Evolutionary conservation across 2,113 vertebrate species (phyloP).

Genomic region (Pandion haliaetus): DNA sequence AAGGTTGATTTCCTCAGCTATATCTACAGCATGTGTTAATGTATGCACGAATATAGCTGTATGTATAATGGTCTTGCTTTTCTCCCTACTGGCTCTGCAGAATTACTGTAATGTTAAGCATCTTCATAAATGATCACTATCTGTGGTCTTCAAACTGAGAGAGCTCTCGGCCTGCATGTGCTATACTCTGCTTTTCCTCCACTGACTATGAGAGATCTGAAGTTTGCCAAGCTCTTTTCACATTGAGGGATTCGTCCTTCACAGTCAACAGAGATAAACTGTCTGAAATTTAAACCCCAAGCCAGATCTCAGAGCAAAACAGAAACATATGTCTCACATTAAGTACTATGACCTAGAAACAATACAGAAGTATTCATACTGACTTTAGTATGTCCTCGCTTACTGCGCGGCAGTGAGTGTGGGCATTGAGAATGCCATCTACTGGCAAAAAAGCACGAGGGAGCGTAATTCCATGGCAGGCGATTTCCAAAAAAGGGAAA

Average conservation of each 20-base stretch:
- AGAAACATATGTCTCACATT: background rate
- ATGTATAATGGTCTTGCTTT: background rate
- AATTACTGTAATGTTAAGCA: background rate
- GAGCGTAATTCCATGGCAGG: background rate
- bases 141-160: background rate
- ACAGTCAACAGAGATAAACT: background rate
- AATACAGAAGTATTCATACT: background rate
- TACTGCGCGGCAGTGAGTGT: background rate
- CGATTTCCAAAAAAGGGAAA: background rate
- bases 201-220: background rate
- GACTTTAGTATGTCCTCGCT: background rate
- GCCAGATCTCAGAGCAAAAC: background rate
- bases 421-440: constrained; percentile 54
- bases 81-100: background rate
- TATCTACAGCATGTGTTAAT: background rate
- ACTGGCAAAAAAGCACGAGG: background rate
- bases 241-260: background rate
- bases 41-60: background rate
- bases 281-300: background rate
- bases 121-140: background rate
- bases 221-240: background rate
- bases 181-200: background rate
- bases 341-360: background rate
- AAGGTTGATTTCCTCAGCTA: background rate
- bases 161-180: background rate